Base-by-base conservation (phyloP, 2,888 invertebrate genomes). In the Onchidella celtica region DNA sequence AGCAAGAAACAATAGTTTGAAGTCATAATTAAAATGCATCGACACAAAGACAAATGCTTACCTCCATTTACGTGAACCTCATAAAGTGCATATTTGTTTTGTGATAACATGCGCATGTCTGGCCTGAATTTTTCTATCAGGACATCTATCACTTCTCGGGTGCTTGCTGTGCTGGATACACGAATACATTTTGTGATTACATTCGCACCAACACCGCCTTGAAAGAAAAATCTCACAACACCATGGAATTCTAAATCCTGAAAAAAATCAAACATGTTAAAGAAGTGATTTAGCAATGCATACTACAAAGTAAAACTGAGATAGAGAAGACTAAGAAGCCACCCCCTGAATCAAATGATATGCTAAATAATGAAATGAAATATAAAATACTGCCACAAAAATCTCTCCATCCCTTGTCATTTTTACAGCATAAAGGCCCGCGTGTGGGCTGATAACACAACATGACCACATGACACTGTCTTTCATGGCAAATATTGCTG, bases 171-270 rank as follows among this genome's bases (percentile, higher is more conserved):
- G 83, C 98, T 98, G 73, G 99, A 97, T 73, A 99, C 99, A 80
- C 99, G 96, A 89, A 99, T 98, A 94, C 99, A 99, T 94, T 99
- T 99, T 69, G 99, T 99, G 79, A 99, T 98, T 83, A 99, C 98
- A 94, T 99, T 99, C 94, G 98, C 98, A 55, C 90, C 91, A 34
- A 77, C 79, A 78, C 97, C 97, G 94, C 99, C 99, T 96, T 99
- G 99, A 94, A 98, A 99, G 94, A 99, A 99, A 94, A 99, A 99
- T 90, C 99, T 96, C 98, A 99, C 99, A 83, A 99, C 99, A 70
- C 99, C 99, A 94, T 99, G 98, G 94, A 99, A 99, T 94, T 99
- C 98, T 94, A 98, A 95, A 91, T 98, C 97, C 98, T 99, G 70
- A 36, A 70, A 63, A 2, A 6, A 68, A 17, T 17, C 9, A 68